phyloP scores from a whole-genome alignment of 2,888 invertebrate genomes.

The Amphipyra tragopoginis region DNA sequence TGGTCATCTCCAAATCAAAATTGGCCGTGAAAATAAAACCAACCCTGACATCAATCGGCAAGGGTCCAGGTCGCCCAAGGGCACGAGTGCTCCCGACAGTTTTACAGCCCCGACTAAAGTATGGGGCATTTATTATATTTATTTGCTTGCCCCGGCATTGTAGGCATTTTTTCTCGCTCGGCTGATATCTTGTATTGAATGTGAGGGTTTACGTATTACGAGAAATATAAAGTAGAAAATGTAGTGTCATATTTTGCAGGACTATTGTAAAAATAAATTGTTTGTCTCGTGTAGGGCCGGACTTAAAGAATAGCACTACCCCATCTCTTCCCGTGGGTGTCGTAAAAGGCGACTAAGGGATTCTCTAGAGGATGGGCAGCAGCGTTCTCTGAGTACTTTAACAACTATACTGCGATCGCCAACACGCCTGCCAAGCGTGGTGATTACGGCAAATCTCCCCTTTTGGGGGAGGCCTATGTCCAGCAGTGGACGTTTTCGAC shows the following conservation, averaged over 20 bases:
- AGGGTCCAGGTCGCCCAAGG: constrained; percentile 73
- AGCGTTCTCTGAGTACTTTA: too few relatives aligned
- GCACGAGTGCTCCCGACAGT: constrained; percentile 82
- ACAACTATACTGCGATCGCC: too few relatives aligned
- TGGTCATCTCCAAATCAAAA: constrained; percentile 22
- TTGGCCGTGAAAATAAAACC: not conserved
- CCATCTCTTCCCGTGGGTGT: too few relatives aligned
- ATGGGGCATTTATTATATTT: constrained; percentile 89
- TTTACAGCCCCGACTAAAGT: constrained; percentile 86
- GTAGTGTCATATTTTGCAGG: constrained; percentile 1
- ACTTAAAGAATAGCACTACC: too few relatives aligned
- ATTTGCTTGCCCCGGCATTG: constrained; percentile 74
- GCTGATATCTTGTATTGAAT: constrained; percentile 78
- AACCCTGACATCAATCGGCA: constrained; percentile 41
- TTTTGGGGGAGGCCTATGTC: too few relatives aligned
- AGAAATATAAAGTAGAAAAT: constrained; percentile 7
- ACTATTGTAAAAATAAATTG: not conserved
- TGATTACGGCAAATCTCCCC: too few relatives aligned
- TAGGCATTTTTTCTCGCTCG: constrained; percentile 75
- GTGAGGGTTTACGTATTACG: constrained; percentile 17
- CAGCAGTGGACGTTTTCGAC: too few relatives aligned
- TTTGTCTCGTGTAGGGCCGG: too few relatives aligned
- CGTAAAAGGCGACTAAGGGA: too few relatives aligned
- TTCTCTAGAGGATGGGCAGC: too few relatives aligned
- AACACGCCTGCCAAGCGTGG: too few relatives aligned